A percentile compares a stretch with the other conserved stretches of the same genome.
Conservation (phyloP, 2,888 invertebrate species). For the Fissipunctia ypsillon region DNA sequence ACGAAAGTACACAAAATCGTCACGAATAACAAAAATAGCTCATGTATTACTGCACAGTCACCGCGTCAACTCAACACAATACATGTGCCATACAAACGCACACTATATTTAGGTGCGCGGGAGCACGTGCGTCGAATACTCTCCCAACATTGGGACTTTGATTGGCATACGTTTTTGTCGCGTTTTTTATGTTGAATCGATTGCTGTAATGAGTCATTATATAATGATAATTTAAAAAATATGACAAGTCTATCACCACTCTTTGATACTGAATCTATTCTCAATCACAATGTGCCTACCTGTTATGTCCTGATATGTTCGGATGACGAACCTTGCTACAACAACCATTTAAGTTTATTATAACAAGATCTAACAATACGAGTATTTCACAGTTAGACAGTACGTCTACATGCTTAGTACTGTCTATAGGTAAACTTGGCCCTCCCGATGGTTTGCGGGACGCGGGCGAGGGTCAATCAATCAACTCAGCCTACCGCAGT, state of each 20-base stretch:
- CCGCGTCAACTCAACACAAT: constrained; percentile 56
- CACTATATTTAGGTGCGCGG: constrained; percentile 65
- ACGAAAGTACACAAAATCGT: constrained; percentile 1
- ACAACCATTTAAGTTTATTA: not conserved
- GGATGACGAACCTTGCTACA: not conserved
- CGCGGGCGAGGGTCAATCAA: too few relatives aligned
- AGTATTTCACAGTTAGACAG: not conserved
- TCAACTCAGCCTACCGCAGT: too few relatives aligned
- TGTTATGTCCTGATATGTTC: not conserved
- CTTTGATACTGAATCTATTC: not conserved
- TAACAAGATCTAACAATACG: not conserved
- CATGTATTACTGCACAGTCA: constrained; percentile 38
- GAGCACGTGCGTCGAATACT: constrained; percentile 55
- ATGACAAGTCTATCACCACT: not conserved
- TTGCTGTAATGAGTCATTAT: constrained; percentile 29
- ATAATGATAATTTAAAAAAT: not conserved
- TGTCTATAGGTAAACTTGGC: too few relatives aligned
- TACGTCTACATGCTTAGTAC: not conserved
- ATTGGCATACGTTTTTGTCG: constrained; percentile 49
- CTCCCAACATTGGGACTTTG: constrained; percentile 16
- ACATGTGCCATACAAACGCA: constrained; percentile 56
- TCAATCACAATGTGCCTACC: not conserved
- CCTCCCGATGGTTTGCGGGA: too few relatives aligned
- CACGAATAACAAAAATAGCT: constrained; percentile 44
- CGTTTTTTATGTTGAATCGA: constrained; percentile 19